Base-by-base conservation (phyloP, 2,113 vertebrate species). In the Tachysurus vachellii region DNA sequence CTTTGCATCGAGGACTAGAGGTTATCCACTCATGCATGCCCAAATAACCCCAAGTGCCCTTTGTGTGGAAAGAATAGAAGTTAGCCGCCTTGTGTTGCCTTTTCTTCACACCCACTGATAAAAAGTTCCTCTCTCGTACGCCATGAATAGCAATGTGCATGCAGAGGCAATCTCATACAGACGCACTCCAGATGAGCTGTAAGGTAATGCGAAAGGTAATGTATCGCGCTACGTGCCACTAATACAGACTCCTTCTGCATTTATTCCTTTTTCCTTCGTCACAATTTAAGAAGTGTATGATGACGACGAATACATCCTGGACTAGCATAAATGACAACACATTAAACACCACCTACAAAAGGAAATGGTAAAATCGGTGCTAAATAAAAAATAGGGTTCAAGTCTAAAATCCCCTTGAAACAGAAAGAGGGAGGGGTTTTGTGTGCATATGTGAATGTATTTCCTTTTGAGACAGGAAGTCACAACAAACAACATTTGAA, bases 21-120 rank as follows among this genome's bases (percentile, higher is more conserved):
- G 85, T 89, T 87, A 86, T 64, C 61, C 85, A 80, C 61, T 86
- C 85, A 80, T 80, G 75, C 88, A 42, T 87, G 83, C 79, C 68
- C 70, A 57, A 57, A 57, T 89, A 87, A 87, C 88, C 86, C 36
- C 64, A 6, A 44, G 36, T 89, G 88, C 84, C 88, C 88, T 89
- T 84, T 85, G 73, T 87, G 64, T 76, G 80, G 54, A 85, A 59
- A 68, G 82, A 85, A 82, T 59, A 79, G 71, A 87, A 28, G 82
- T 75, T 61, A 84, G 71, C 61, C 59, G 81, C 59, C 68, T 75
- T 42, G 28, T 57, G 85, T 70, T 21, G 17, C 76, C 76, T 44
- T 80, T 68, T 44, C 53, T 76, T 59, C 56, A 80, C 81, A 53
- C 68, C 50, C 28, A 75, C 59, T 6, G 47, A 80, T 80, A 86